phyloP scores from a whole-genome alignment of 2,113 vertebrate genomes.

The Elephas maximus region DNA sequence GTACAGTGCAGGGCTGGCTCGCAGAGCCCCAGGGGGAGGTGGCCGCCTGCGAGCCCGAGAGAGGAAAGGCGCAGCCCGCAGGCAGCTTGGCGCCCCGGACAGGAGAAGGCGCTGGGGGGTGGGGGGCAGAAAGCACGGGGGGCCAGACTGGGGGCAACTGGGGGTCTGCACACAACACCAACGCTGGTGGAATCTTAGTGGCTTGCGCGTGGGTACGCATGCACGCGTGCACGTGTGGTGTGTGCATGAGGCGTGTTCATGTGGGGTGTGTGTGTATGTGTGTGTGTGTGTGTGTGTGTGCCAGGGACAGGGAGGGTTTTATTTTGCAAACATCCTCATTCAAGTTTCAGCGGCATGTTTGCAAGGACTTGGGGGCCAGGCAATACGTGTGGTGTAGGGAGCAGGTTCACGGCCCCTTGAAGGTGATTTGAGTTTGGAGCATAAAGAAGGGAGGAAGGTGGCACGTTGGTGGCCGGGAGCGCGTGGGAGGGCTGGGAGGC shows the following conservation, averaged over 20 bases:
- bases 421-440: slow-evolving; percentile 84
- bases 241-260: rapidly evolving
- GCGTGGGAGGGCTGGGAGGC: slow-evolving; percentile 76
- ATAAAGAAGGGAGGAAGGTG: slow-evolving; percentile 79
- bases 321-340: slow-evolving; percentile 82
- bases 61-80: slow-evolving; percentile 83
- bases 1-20: slow-evolving; percentile 91
- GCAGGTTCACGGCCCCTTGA: slow-evolving; percentile 85
- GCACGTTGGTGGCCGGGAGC: slow-evolving; percentile 73
- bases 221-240: background rate
- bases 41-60: slow-evolving; percentile 87
- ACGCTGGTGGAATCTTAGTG: background rate
- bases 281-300: background rate
- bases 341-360: slow-evolving; percentile 80
- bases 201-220: background rate
- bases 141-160: background rate
- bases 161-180: rapidly evolving
- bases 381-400: slow-evolving; percentile 80
- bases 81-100: slow-evolving; percentile 78
- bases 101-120: slow-evolving; percentile 62
- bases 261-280: too few relatives aligned
- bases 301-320: background rate
- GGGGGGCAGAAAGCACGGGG: slow-evolving; percentile 4
- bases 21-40: slow-evolving; percentile 86
- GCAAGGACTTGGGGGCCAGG: slow-evolving; percentile 84